Base-by-base conservation (phyloP, 2,888 invertebrate genomes). In the Melieria crassipennis region DNA sequence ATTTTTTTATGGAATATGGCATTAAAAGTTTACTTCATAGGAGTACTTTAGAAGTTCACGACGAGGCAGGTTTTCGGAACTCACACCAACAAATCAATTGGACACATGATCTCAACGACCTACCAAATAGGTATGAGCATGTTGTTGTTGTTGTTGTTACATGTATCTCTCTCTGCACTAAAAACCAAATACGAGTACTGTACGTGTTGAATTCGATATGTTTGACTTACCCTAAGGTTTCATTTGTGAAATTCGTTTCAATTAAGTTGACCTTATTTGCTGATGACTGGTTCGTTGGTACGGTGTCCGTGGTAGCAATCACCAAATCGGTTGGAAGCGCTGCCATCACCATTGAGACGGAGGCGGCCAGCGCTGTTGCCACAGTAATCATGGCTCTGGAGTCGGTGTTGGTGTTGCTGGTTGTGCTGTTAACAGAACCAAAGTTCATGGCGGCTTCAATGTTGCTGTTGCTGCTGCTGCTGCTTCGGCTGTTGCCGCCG, bases 211-310 rank as follows among this genome's bases (percentile, higher is more conserved):
- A 30, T 30, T 30, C 3, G 30, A 30, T 30, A 30, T 30, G 30
- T 30, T 52, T 4, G 6, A 64, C 68, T 72, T 64, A 75, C 75
- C 73, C 68, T 45, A 71, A 66, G 56, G 75, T 71, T 67, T 70
- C 67, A 69, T 75, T 75, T 56, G 60, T 61, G 63, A 64, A 73
- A 75, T 75, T 65, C 69, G 66, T 58, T 65, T 62, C 73, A 68
- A 72, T 69, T 58, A 69, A 64, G 43, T 57, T 45, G 52, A 50
- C 58, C 64, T 58, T 58, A 30, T 55, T 52, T 6, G 64, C 64
- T n/a, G 64, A 45, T 57, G 67, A 68, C 64, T 68, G 67, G 58
- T 68, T 64, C 10, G 56, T 61, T 43, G 66, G 4, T 6, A 16
- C 4, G 5, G 47, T 47, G 45, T 3, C 46, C 30, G 50, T 50